Conservation (phyloP, 2,888 invertebrate genomes). For the Linyphia triangularis region DNA sequence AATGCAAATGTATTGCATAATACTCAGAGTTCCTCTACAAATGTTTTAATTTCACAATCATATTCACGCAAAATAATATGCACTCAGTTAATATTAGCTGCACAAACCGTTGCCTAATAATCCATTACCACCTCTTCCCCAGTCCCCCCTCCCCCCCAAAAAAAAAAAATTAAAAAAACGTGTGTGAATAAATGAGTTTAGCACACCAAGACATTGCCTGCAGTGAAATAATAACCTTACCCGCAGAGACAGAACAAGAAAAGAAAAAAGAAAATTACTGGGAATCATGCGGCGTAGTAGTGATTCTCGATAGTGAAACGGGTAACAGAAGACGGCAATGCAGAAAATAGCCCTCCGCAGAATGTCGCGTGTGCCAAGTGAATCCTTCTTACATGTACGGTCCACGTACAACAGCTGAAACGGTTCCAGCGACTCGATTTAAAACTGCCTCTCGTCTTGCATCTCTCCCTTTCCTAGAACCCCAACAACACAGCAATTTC, state of each 20-base stretch:
- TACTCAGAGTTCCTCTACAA: no score
- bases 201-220: background rate
- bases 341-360: constrained; percentile 41
- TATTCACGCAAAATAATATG: no score
- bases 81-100: no score
- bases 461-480: constrained; percentile 22
- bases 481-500: constrained; percentile 56
- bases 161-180: no score
- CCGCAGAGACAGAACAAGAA: background rate
- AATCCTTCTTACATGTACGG: constrained; percentile 49
- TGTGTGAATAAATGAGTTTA: background rate
- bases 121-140: constrained; percentile 1
- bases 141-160: no score
- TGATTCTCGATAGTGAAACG: constrained; percentile 58
- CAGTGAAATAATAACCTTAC: constrained; percentile 12
- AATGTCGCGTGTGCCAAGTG: constrained; percentile 50
- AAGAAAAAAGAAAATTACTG: background rate
- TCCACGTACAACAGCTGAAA: constrained; percentile 57
- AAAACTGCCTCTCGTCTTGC: constrained; percentile 29
- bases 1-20: no score
- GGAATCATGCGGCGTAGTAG: constrained; percentile 38
- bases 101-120: constrained; percentile 40
- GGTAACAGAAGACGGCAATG: constrained; percentile 64
- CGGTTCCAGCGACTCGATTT: constrained; percentile 63
- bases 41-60: no score